These are phyloP conservation scores for Ooceraea biroi DNA, from an alignment of 1,140 invertebrate genomes.

Conservation along the genomic window DNA sequence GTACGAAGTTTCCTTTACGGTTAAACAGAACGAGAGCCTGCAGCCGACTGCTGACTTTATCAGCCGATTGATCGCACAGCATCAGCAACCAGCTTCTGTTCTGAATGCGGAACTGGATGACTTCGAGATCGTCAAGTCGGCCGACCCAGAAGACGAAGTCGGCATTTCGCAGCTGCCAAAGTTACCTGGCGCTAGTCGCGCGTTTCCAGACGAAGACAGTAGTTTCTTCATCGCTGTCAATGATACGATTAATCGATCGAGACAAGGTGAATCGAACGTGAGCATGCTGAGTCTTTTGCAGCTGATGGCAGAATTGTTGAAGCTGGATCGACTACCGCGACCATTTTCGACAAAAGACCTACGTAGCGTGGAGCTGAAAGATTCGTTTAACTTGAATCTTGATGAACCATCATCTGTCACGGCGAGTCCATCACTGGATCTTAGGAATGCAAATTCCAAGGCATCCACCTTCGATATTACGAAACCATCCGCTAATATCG, in stretches of 20 bases:
- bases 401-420: not conserved
- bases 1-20: constrained; percentile 70
- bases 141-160: constrained; percentile 21
- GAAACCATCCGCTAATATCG: not conserved
- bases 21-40: constrained; percentile 66
- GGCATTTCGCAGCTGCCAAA: constrained; percentile 2
- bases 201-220: not conserved
- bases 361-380: not conserved
- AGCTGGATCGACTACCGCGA: constrained; percentile 76
- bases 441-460: not conserved
- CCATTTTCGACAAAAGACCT: constrained; percentile 68
- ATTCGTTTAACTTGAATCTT: not conserved
- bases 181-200: not conserved
- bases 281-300: constrained; percentile 64
- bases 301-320: constrained; percentile 77
- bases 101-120: constrained; percentile 32
- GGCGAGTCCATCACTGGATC: not conserved
- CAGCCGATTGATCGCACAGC: constrained; percentile 68
- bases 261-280: not conserved
- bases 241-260: not conserved
- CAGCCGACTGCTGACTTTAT: constrained; percentile 67
- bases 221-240: not conserved
- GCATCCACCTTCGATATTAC: not conserved
- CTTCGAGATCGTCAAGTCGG: constrained; percentile 72
- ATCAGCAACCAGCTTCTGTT: constrained; percentile 32